These are phyloP conservation scores for Sinocyclocheilus anshuiensis DNA, from an alignment of 2,113 vertebrate genomes.

Conservation along the genomic window DNA sequence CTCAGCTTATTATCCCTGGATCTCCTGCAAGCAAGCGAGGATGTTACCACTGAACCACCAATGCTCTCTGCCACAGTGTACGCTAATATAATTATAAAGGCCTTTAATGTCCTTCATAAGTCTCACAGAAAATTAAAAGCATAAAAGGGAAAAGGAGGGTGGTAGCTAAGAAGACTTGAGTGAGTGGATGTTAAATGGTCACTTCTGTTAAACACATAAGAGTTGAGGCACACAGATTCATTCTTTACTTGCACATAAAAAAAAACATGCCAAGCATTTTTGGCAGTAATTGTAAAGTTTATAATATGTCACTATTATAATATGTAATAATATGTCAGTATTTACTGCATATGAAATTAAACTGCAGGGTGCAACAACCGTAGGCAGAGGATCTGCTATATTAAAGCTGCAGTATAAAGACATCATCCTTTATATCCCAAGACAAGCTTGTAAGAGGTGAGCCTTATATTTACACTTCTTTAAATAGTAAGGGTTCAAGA, in stretches of 20 bases:
- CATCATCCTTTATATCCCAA: background rate
- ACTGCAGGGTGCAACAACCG: background rate
- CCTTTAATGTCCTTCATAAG: slow-evolving; percentile 27
- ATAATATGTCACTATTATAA: background rate
- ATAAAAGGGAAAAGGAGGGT: slow-evolving; percentile 1
- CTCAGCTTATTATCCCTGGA: background rate
- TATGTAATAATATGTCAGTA: background rate
- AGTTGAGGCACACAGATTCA: background rate
- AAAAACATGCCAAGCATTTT: background rate
- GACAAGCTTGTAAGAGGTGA: background rate
- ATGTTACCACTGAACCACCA: slow-evolving; percentile 2
- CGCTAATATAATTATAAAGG: slow-evolving; percentile 14
- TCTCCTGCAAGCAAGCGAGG: slow-evolving; percentile 8
- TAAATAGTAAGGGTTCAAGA: background rate
- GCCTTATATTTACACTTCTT: background rate
- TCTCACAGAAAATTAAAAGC: slow-evolving; percentile 3
- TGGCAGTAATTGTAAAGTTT: background rate
- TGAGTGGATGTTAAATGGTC: background rate
- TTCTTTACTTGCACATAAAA: background rate
- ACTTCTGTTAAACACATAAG: background rate
- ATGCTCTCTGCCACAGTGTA: background rate
- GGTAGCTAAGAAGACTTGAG: background rate
- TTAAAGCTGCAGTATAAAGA: background rate
- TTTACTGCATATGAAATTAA: background rate
- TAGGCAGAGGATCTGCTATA: background rate